Base-by-base conservation (phyloP, 2,888 invertebrate species). In the Hypena proboscidalis region DNA sequence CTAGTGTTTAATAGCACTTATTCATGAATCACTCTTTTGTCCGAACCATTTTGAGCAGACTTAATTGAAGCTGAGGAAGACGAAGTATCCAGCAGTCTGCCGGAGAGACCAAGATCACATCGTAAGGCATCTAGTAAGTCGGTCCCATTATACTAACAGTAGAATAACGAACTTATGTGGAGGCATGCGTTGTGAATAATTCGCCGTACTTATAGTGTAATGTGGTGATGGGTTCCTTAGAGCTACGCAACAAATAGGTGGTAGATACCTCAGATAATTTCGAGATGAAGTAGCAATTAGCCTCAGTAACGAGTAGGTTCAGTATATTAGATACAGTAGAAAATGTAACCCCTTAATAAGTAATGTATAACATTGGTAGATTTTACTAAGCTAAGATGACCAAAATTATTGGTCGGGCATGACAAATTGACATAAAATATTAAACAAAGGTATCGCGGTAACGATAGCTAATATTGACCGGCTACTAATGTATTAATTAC, bases 71-170 rank as follows among this genome's bases (percentile, higher is more conserved):
- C 85, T 51, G 92, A 92, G 62, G 92, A 93, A 70, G 92, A 92
- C 87, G 89, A 86, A 60, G 88, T 88, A 40, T 79, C 80, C 72
- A 85, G 83, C 82, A 88, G 81, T 77, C 78, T 86, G 62, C 87
- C 89, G 52, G 87, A 85, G 60, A 81, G 83, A 72, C 83, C 76
- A 35, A 80, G 88, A 53, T 77, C 87, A 48, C 83, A 88, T 70
- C 90, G 92, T 74, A 92, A 92, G 74, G 91, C 92, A 66, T 92
- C 92, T 70, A 92, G 92, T 93, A 91, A 93, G 92, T 92, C 30
- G 19, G 23, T 54, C 21, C 57, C 50, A 15, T 59, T 59, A 53
- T 49, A 46, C 55, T 67, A 61, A 36, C 52, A 30, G 35, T 48
- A 56, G 31, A 35, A 21, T 51, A 46, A 55, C 26, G 3, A 5